Evolutionary conservation across 2,113 vertebrate genomes (phyloP).

Genomic region (Rallus limicola): DNA sequence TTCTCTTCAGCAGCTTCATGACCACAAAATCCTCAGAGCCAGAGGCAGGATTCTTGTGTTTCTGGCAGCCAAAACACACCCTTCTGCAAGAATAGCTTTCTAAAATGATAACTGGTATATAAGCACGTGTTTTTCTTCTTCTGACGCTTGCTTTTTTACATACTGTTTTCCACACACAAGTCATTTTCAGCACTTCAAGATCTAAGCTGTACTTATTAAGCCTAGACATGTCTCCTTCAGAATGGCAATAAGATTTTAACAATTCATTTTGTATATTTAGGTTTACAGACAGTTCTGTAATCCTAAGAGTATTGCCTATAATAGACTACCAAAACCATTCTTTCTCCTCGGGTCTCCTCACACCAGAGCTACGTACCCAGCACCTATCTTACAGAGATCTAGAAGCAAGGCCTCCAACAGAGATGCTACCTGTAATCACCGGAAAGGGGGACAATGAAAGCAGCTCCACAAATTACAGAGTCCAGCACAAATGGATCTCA

Average conservation of each 20-base stretch:
- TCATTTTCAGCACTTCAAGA: background rate
- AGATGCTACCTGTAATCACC: background rate
- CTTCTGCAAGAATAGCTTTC: background rate
- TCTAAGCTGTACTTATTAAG: background rate
- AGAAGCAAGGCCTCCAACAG: background rate
- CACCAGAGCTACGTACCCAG: background rate
- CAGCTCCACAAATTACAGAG: background rate
- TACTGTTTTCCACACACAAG: background rate
- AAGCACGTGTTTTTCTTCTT: background rate
- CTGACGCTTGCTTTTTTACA: background rate
- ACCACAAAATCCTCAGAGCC: background rate
- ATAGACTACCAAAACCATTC: background rate
- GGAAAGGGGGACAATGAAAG: background rate
- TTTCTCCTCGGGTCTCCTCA: background rate
- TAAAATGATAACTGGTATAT: background rate
- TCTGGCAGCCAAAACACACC: background rate
- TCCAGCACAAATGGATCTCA: background rate
- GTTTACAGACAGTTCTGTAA: background rate
- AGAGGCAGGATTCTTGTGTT: background rate
- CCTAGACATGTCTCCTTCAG: background rate
- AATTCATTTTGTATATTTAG: background rate
- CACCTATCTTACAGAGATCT: background rate
- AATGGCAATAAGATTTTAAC: background rate
- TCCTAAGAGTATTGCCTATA: background rate
- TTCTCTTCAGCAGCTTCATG: background rate